Evolutionary conservation across 1,140 invertebrate genomes (phyloP).

Genomic region (Diorhabda sublineata): DNA sequence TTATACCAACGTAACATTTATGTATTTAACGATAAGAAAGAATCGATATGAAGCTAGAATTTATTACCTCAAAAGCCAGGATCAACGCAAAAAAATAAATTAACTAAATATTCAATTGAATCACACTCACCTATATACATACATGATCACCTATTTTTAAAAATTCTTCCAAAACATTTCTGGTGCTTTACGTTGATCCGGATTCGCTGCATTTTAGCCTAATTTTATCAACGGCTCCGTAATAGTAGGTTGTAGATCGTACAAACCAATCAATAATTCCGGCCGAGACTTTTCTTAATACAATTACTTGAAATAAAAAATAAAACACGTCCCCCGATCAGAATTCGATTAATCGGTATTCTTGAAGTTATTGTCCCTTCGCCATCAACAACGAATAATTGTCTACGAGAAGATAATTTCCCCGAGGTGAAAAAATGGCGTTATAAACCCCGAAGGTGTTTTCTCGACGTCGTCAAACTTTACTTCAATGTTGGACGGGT

Average conservation of each 20-base stretch:
- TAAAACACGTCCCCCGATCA: no score
- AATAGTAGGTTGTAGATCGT: conserved; percentile 12
- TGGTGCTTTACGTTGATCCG: conserved; percentile 31
- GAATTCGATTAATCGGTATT: background rate
- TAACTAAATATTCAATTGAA: background rate
- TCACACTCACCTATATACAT: conserved; percentile 36
- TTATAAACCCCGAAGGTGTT: conserved; percentile 1
- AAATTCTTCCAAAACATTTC: conserved; percentile 34
- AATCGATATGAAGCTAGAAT: background rate
- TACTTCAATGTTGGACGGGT: conserved; percentile 25
- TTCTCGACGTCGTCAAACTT: conserved; percentile 1
- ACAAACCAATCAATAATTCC: conserved; percentile 33
- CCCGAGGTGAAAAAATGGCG: conserved; percentile 12
- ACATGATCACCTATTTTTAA: conserved; percentile 42
- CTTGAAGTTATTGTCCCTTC: background rate
- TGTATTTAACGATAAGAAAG: background rate
- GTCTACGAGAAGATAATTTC: background rate
- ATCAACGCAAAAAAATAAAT: background rate
- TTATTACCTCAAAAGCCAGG: no score
- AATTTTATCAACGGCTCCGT: background rate
- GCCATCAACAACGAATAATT: no score
- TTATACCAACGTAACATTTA: background rate
- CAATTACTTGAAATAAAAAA: no score
- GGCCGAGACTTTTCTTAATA: conserved; percentile 15
- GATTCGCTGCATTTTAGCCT: conserved; percentile 38